Percentiles rank a stretch among this genome's conserved stretches.
phyloP scores from a whole-genome alignment of 2,797 vertebrate genomes.

The Chaetodon trifasciatus region DNA sequence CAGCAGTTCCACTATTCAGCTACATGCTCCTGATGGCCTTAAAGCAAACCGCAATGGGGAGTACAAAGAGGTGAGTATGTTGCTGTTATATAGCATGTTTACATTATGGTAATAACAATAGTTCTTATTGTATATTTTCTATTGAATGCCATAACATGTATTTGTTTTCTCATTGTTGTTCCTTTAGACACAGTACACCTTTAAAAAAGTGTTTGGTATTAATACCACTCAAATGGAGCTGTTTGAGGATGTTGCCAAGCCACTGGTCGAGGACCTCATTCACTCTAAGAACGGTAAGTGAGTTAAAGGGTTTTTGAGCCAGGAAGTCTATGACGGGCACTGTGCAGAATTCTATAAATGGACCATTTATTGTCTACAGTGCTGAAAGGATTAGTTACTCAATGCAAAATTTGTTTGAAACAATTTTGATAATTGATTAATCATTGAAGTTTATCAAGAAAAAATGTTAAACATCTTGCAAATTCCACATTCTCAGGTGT shows the following conservation, averaged over 20 bases:
- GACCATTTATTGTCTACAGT: neutral
- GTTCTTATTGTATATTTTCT: neutral
- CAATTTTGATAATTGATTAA: too few species aligned
- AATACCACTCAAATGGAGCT: constrained; percentile 90
- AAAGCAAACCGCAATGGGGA: constrained; percentile 93
- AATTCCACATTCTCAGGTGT: neutral
- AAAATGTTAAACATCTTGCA: neutral
- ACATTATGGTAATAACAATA: neutral
- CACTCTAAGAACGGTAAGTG: constrained; percentile 93
- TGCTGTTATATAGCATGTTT: neutral
- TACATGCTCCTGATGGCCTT: constrained; percentile 94
- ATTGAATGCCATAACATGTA: neutral
- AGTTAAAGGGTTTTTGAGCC: neutral
- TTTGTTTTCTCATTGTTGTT: constrained; percentile 2
- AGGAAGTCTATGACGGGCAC: neutral
- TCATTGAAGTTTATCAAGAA: too few species aligned
- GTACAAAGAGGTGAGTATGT: constrained; percentile 91
- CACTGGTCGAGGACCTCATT: constrained; percentile 94
- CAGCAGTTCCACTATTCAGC: constrained; percentile 91
- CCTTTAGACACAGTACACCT: constrained; percentile 93
- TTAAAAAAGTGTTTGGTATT: constrained; percentile 95
- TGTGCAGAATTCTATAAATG: neutral
- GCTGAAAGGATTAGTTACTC: neutral
- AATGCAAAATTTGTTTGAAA: neutral
- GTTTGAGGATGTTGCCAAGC: constrained; percentile 92